phyloP scores from a whole-genome alignment of 2,888 invertebrate species.

The Cerastis leucographa region DNA sequence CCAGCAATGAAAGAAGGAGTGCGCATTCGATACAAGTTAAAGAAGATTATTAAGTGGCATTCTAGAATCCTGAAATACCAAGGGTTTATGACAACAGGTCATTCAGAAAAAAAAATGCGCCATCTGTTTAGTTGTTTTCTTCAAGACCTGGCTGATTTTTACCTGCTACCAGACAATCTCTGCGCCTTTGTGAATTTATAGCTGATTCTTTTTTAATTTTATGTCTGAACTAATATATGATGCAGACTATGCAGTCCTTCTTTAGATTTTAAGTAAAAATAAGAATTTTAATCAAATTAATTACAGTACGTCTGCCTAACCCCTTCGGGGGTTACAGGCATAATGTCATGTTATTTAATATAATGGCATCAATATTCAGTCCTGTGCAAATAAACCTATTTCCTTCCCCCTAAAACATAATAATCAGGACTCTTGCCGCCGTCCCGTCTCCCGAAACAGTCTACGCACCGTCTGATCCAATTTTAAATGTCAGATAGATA shows the following conservation, averaged over 20 bases:
- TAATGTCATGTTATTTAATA: background rate
- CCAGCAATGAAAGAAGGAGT: no score
- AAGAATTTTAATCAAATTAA: background rate
- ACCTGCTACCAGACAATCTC: background rate
- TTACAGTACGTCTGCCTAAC: background rate
- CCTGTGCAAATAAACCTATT: background rate
- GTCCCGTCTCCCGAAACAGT: conserved; percentile 74
- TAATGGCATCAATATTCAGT: background rate
- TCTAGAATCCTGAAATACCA: background rate
- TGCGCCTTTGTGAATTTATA: background rate
- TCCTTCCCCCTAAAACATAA: conserved; percentile 36
- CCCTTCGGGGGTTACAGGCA: background rate
- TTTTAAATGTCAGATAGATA: conserved; percentile 91
- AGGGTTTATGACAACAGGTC: background rate
- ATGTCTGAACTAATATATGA: background rate
- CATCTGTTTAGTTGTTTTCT: background rate
- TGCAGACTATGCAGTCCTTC: background rate
- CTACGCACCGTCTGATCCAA: conserved; percentile 85
- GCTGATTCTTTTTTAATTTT: background rate
- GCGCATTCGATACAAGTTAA: background rate
- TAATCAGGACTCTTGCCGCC: conserved; percentile 48
- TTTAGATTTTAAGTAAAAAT: background rate
- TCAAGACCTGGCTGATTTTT: background rate
- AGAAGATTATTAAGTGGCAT: background rate
- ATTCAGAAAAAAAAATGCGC: background rate